phyloP scores from a whole-genome alignment of 2,888 invertebrate genomes.

The Clepsis dumicolana region DNA sequence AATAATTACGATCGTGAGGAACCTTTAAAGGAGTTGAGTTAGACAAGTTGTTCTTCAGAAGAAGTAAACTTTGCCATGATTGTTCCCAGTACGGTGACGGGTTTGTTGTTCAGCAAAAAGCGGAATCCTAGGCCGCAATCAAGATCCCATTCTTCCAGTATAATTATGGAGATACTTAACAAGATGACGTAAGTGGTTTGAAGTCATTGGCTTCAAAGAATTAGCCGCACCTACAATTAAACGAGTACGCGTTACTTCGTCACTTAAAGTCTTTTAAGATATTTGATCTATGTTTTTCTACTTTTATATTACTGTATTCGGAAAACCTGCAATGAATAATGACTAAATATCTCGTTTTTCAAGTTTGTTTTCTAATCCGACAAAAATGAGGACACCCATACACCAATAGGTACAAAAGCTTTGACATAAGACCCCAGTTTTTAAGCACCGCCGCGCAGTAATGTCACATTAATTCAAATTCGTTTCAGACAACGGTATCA shows the following conservation, averaged over 20 bases:
- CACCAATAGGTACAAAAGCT: no score
- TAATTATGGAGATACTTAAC: slow-evolving; percentile 14
- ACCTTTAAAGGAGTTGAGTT: slow-evolving; percentile 37
- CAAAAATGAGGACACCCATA: no score
- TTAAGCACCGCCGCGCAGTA: no score
- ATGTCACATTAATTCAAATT: not conserved
- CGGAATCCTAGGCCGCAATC: slow-evolving; percentile 22
- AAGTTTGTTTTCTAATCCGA: no score
- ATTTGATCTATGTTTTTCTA: no score
- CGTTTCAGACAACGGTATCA: slow-evolving; percentile 1
- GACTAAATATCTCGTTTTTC: no score
- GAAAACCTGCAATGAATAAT: no score
- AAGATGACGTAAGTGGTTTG: slow-evolving; percentile 14
- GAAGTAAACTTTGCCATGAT: slow-evolving; percentile 36
- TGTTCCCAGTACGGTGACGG: slow-evolving; percentile 22
- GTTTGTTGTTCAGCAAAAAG: slow-evolving; percentile 36
- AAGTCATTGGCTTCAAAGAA: slow-evolving; percentile 4
- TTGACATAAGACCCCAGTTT: no score
- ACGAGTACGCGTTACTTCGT: no score
- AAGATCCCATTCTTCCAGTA: slow-evolving; percentile 32
- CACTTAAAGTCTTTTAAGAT: not conserved
- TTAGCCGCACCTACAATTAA: not conserved
- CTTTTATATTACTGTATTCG: no score
- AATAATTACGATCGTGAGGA: slow-evolving; percentile 30
- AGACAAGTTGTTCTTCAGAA: slow-evolving; percentile 32